Evolutionary conservation across 2,888 invertebrate genomes (phyloP).

Genomic region (Bimastos eiseni): DNA sequence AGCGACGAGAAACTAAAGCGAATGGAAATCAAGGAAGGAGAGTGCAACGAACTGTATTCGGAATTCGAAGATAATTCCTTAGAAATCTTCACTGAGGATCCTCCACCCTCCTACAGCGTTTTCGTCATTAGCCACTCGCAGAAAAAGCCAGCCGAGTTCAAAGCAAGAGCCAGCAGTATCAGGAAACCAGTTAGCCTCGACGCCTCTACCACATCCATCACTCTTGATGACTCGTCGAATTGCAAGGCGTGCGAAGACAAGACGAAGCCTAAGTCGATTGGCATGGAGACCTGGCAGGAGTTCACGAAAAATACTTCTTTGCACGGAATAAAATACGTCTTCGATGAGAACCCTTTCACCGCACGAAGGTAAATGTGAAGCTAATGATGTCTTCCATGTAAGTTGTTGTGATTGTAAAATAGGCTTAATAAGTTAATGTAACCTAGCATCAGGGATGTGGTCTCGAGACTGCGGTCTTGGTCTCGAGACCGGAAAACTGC

Average conservation of each 20-base stretch:
- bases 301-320: slow-evolving; percentile 40
- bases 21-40: background rate
- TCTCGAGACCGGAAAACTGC: too few relatives aligned
- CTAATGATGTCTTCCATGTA: background rate
- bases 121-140: slow-evolving; percentile 24
- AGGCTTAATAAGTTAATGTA: too few relatives aligned
- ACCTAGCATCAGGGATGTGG: too few relatives aligned
- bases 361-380: slow-evolving; percentile 36
- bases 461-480: too few relatives aligned
- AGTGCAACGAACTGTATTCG: background rate
- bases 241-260: background rate
- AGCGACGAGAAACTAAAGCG: background rate
- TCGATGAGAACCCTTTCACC: slow-evolving; percentile 32
- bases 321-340: slow-evolving; percentile 43
- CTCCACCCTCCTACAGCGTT: slow-evolving; percentile 32
- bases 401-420: too few relatives aligned
- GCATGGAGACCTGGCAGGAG: slow-evolving; percentile 33
- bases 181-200: background rate
- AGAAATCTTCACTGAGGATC: background rate
- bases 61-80: background rate
- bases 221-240: slow-evolving; percentile 13
- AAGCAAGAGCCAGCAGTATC: background rate
- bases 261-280: slow-evolving; percentile 1
- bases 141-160: background rate
- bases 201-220: background rate